Evolutionary conservation across 2,888 invertebrate species (phyloP).

Genomic region (Pseudococcus viburni): DNA sequence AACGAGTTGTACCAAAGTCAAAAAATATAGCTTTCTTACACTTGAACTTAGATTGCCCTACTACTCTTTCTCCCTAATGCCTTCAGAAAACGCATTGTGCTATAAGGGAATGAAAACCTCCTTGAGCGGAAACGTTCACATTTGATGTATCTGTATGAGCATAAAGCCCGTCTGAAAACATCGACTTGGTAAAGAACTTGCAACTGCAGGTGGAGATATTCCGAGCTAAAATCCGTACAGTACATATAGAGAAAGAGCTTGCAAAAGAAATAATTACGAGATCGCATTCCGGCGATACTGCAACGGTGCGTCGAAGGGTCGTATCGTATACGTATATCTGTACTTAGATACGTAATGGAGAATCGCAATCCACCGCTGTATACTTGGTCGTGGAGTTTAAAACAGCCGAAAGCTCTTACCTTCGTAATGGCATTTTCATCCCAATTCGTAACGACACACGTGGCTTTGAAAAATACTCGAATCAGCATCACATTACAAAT

Average conservation of each 20-base stretch:
- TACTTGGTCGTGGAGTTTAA: neutral
- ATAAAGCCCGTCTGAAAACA: neutral
- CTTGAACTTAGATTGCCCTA: neutral
- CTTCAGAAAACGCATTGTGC: neutral
- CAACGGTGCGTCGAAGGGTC: neutral
- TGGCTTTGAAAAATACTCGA: neutral
- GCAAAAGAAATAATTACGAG: conserved; percentile 12
- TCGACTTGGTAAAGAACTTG: neutral
- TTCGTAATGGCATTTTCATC: conserved; percentile 6
- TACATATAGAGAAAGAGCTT: neutral
- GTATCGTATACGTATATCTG: neutral
- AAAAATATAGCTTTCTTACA: neutral
- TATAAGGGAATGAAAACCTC: neutral
- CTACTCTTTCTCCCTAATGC: neutral
- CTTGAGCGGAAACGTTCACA: neutral
- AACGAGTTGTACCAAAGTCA: too few species aligned
- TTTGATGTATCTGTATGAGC: neutral
- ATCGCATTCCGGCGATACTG: neutral
- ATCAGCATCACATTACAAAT: conserved; percentile 29
- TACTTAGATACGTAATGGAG: neutral
- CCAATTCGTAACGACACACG: neutral
- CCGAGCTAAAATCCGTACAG: neutral
- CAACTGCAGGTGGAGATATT: neutral
- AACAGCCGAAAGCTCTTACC: conserved; percentile 30
- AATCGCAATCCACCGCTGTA: neutral